A percentile compares a stretch with the other conserved stretches of the same genome.
Evolutionary conservation across 2,113 vertebrate species (phyloP).

Genomic region (Rhea pennata): DNA sequence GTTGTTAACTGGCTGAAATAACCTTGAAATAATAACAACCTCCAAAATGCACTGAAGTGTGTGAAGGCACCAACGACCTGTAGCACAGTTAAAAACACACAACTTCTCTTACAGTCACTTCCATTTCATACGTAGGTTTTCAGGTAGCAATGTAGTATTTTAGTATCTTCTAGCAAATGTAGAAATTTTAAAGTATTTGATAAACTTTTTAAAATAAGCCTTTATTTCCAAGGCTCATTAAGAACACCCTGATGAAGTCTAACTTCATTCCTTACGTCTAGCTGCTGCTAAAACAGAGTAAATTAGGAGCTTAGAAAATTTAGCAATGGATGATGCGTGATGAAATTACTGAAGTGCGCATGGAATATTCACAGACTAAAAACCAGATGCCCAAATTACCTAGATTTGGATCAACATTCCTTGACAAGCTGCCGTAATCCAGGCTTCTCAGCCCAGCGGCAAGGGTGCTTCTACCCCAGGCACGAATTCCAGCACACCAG

Average conservation of each 20-base stretch:
- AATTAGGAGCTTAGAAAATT: background rate
- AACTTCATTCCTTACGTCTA: background rate
- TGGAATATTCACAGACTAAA: background rate
- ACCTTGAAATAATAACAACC: background rate
- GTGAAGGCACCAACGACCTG: background rate
- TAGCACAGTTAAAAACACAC: background rate
- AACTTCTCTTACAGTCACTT: background rate
- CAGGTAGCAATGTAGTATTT: background rate
- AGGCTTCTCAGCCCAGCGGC: background rate
- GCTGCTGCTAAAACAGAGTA: background rate
- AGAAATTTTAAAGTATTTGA: background rate
- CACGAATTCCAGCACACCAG: background rate
- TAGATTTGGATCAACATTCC: background rate
- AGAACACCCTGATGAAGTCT: background rate
- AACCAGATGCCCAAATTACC: background rate
- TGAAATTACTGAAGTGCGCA: background rate
- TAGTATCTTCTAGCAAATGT: background rate
- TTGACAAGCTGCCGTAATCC: background rate
- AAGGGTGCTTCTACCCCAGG: background rate
- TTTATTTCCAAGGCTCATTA: background rate
- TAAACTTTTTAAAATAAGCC: background rate
- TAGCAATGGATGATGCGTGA: background rate
- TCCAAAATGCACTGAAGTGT: no score
- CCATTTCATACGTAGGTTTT: fast-evolving
- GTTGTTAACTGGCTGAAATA: background rate